phyloP scores from a whole-genome alignment of 1,140 invertebrate genomes.

The Cotesia glomerata region DNA sequence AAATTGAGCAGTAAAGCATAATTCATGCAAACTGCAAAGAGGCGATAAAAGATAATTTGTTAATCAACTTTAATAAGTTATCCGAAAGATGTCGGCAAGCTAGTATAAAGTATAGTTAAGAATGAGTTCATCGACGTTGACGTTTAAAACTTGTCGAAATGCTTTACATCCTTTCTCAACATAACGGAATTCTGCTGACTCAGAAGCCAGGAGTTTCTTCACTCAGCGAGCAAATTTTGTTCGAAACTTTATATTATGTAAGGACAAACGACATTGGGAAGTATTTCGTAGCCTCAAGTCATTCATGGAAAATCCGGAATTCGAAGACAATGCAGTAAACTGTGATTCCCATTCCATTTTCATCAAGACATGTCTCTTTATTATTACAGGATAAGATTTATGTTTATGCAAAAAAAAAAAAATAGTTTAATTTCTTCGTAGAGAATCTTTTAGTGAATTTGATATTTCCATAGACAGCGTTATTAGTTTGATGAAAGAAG shows the following conservation, averaged over 20 bases:
- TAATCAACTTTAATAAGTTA: conserved; percentile 57
- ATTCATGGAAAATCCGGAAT: not conserved
- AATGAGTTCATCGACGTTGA: conserved; percentile 47
- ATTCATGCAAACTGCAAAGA: not conserved
- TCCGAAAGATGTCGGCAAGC: conserved; percentile 56
- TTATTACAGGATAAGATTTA: too few relatives aligned
- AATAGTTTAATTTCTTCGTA: too few relatives aligned
- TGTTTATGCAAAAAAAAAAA: too few relatives aligned
- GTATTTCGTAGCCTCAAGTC: conserved; percentile 7
- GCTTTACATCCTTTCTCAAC: conserved; percentile 44
- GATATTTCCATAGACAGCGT: too few relatives aligned
- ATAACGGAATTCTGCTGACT: conserved; percentile 50
- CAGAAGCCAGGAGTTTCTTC: conserved; percentile 56
- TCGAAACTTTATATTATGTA: conserved; percentile 52
- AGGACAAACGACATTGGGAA: not conserved
- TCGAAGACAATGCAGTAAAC: not conserved
- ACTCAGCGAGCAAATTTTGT: conserved; percentile 49
- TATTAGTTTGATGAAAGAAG: too few relatives aligned
- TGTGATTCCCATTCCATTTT: not conserved
- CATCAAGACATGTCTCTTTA: too few relatives aligned
- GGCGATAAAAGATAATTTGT: conserved; percentile 27
- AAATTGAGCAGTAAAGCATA: not conserved
- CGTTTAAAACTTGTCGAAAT: conserved; percentile 47
- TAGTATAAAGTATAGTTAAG: conserved; percentile 6
- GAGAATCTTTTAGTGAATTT: too few relatives aligned